A percentile compares a stretch with the other conserved stretches of the same genome.
Evolutionary conservation across 2,113 vertebrate species (phyloP).

Genomic region (Alethe diademata): DNA sequence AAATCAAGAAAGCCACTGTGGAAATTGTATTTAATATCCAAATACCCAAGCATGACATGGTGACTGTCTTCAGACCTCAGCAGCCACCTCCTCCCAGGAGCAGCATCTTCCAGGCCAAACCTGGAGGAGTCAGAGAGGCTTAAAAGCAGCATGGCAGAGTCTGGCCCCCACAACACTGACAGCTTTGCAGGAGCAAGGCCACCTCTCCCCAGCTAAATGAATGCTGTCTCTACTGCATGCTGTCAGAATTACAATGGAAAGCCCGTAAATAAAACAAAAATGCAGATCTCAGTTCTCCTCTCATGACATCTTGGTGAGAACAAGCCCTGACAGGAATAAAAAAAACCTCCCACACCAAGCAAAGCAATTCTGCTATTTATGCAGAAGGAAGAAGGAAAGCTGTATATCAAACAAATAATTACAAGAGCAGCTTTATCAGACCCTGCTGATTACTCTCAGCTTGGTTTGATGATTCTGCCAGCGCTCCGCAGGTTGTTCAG

Average conservation of each 20-base stretch:
- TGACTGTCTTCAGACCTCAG: neutral
- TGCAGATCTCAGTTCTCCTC: conserved; percentile 38
- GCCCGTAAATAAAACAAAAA: conserved; percentile 38
- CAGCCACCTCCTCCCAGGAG: neutral
- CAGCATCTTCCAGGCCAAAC: neutral
- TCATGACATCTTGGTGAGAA: conserved; percentile 33
- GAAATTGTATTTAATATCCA: neutral
- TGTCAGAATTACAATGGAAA: conserved; percentile 24
- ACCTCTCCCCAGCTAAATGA: neutral
- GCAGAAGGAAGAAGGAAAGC: conserved; percentile 53
- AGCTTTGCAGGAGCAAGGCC: neutral
- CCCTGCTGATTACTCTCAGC: conserved; percentile 58
- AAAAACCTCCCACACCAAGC: conserved; percentile 19
- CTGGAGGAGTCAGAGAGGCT: neutral
- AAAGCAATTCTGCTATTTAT: conserved; percentile 44
- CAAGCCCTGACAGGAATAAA: conserved; percentile 47
- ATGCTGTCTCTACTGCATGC: neutral
- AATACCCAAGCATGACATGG: fast-evolving
- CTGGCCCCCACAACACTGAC: neutral
- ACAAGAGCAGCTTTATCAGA: conserved; percentile 57
- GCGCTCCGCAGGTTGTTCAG: conserved; percentile 25
- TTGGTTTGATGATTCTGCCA: conserved; percentile 51
- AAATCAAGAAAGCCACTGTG: neutral
- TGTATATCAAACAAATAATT: conserved; percentile 68
- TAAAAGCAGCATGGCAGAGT: neutral